Conservation (phyloP, 2,797 vertebrate genomes). For the Spinus pinus region DNA sequence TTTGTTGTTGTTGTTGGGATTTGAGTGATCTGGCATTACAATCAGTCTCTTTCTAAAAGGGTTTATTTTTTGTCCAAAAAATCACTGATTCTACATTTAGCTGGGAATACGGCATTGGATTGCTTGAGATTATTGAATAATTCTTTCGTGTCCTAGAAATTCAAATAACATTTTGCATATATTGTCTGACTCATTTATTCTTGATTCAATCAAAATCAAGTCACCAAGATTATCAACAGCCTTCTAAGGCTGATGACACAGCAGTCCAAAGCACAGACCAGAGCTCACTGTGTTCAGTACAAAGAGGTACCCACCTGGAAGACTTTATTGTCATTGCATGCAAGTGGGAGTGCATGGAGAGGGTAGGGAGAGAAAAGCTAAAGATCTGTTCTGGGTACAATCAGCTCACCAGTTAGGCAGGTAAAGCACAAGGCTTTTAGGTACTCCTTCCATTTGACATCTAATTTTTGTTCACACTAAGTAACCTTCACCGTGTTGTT, state of each 20-base stretch:
- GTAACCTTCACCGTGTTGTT: background rate
- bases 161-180: background rate
- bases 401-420: background rate
- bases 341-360: background rate
- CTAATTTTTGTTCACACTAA: background rate
- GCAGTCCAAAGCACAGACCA: background rate
- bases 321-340: background rate
- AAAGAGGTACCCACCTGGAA: background rate
- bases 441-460: background rate
- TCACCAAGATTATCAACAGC: background rate
- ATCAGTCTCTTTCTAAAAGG: background rate
- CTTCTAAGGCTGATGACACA: background rate
- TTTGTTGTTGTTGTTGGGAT: background rate
- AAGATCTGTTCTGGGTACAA: background rate
- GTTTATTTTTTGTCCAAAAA: background rate
- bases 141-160: background rate
- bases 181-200: background rate
- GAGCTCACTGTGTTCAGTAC: background rate
- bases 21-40: background rate
- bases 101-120: background rate
- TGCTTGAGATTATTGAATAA: background rate
- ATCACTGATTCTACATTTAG: background rate
- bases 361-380: background rate
- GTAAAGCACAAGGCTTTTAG: background rate
- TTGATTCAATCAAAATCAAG: background rate